Conservation (phyloP, 1,140 invertebrate genomes). For the Stegodyphus dumicola region DNA sequence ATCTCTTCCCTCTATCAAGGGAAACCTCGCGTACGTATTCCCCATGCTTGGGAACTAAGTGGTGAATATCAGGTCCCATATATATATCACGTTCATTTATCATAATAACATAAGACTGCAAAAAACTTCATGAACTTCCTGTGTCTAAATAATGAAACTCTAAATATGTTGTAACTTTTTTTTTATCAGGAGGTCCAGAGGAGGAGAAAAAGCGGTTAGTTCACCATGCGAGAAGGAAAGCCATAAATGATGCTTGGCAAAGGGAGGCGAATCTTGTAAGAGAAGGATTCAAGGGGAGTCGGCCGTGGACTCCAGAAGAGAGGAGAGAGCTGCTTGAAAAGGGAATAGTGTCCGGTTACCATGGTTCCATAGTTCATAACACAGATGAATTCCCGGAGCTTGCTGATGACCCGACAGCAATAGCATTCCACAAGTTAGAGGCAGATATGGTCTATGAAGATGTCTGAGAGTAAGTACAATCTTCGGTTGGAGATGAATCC, state of each 20-base stretch:
- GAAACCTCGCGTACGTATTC: no score
- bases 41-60: no score
- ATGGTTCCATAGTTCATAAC: constrained; percentile 90
- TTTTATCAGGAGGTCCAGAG: constrained; percentile 79
- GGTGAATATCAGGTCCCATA: no score
- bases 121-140: no score
- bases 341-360: constrained; percentile 84
- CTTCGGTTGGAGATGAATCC: no score
- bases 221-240: constrained; percentile 86
- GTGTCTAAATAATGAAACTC: no score
- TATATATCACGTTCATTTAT: no score
- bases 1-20: no score
- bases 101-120: no score
- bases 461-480: constrained; percentile 9
- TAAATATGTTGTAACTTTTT: no score
- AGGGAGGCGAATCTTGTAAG: constrained; percentile 83
- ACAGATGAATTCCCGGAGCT: constrained; percentile 90
- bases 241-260: constrained; percentile 92
- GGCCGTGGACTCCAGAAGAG: constrained; percentile 76
- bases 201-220: constrained; percentile 88
- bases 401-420: constrained; percentile 94
- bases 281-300: constrained; percentile 73
- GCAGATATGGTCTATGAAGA: not conserved
- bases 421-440: constrained; percentile 75
- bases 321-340: constrained; percentile 87